Evolutionary conservation across 2,113 vertebrate species (phyloP).

Genomic region (Bagarius yarrelli): DNA sequence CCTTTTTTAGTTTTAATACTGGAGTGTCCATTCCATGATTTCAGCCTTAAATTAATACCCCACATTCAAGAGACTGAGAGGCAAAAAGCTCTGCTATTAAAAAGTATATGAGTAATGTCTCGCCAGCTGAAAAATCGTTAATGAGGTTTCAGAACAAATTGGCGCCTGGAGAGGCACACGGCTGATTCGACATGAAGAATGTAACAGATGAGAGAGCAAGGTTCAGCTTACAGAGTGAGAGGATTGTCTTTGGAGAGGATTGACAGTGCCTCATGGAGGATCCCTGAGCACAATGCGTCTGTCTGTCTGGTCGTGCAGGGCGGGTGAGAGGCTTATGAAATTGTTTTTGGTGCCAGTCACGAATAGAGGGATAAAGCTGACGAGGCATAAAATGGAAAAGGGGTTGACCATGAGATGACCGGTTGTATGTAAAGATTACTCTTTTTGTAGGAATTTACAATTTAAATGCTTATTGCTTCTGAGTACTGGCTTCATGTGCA

Average conservation of each 20-base stretch:
- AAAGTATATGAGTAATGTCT: slow-evolving; percentile 43
- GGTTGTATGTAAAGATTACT: neutral
- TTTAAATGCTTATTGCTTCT: neutral
- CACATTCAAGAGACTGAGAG: neutral
- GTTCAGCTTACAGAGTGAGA: slow-evolving; percentile 45
- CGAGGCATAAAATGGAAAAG: slow-evolving; percentile 7
- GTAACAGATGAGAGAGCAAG: slow-evolving; percentile 2
- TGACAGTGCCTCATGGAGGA: neutral
- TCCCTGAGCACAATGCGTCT: neutral
- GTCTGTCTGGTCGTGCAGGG: neutral
- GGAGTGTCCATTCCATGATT: neutral
- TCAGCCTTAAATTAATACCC: slow-evolving; percentile 3
- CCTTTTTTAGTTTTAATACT: neutral
- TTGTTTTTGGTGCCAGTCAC: neutral
- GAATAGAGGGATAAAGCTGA: neutral
- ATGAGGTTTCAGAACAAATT: slow-evolving; percentile 23
- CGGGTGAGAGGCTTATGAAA: neutral
- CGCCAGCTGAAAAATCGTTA: slow-evolving; percentile 42
- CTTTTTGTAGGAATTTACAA: neutral
- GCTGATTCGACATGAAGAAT: slow-evolving; percentile 21
- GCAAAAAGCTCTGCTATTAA: slow-evolving; percentile 36
- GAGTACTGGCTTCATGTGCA: neutral
- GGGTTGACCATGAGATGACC: slow-evolving; percentile 4
- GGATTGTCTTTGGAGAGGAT: neutral
- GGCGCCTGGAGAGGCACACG: neutral